phyloP scores from a whole-genome alignment of 2,888 invertebrate species.

The Agonopterix arenella region DNA sequence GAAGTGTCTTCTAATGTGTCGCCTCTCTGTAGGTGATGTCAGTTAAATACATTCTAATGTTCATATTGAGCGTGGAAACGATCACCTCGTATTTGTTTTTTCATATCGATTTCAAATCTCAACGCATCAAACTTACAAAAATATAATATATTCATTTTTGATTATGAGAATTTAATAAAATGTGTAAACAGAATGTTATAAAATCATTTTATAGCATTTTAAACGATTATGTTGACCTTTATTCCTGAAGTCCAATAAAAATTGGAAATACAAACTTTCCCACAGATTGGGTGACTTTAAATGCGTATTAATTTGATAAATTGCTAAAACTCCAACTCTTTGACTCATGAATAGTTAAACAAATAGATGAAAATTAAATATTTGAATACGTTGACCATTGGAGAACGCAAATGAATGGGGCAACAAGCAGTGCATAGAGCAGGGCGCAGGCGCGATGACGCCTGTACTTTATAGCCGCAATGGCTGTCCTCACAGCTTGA shows the following conservation, averaged over 20 bases:
- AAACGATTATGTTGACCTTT: constrained; percentile 43
- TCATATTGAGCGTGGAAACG: constrained; percentile 22
- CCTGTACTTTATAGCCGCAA: constrained; percentile 46
- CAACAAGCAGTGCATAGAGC: background rate
- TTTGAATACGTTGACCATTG: too few species aligned
- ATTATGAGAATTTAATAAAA: constrained; percentile 52
- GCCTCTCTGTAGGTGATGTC: constrained; percentile 50
- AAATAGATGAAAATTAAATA: too few species aligned
- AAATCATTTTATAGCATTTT: constrained; percentile 41
- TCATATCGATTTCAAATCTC: constrained; percentile 35
- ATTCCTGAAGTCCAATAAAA: constrained; percentile 34
- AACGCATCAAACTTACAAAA: constrained; percentile 26
- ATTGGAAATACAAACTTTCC: constrained; percentile 43
- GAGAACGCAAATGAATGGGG: constrained; percentile 1
- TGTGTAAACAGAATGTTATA: constrained; percentile 34
- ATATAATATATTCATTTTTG: constrained; percentile 50
- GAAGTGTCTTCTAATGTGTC: constrained; percentile 52
- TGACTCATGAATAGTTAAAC: background rate
- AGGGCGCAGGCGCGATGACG: constrained; percentile 38
- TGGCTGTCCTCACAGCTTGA: constrained; percentile 65
- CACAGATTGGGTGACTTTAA: constrained; percentile 38
- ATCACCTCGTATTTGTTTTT: constrained; percentile 36
- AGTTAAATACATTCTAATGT: constrained; percentile 26
- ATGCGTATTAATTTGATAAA: background rate
- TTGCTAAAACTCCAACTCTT: background rate